Base-by-base conservation (phyloP, 37 sponge, comb jelly and placozoan genomes). In the Eunapius fragilis region DNA sequence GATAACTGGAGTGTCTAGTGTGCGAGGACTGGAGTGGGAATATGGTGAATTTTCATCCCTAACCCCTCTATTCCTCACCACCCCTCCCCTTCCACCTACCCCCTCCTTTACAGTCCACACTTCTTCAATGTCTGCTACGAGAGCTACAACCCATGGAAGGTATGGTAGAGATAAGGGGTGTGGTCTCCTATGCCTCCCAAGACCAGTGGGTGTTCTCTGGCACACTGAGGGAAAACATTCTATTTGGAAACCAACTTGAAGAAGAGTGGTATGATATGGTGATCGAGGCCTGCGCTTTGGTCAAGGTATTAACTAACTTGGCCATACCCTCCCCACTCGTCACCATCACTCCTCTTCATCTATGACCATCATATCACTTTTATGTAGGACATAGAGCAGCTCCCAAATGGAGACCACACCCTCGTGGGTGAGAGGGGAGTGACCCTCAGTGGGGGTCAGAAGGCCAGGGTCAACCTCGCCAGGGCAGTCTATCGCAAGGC, bases 401-500 rank as follows among this genome's bases (percentile, higher is more conserved):
- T 97, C 25, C 77, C 94, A 30, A 6, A 68, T 78, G 93, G 98
- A 41, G 98, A 97, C 73, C 73, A 72, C 76, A 97, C 98, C n/a
- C 85, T 89, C 48, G 93, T 95, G 9, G 98, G 98, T 31, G 95
- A 92, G 86, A 91, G 92, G 70, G 98, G 98, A 69, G 93, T 95
- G 41, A 95, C 95, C 25, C 85, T 95, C 68, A 97, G 95, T 93
- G 98, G 98, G 22, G 98, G 98, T 14, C 98, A 97, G 86, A 95
- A 95, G 89, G 91, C 96, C 12, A 88, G 98, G 71, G 91, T 97
- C 24, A 90, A 89, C 76, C 90, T 97, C 48, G 98, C 98, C 25
- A 87, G 96, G 76, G 90, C 93, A 26, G 80, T 92, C 32, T 95
- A 95, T 72, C 86, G 75, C 49, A 32, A 87, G 23, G 93, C 93